These are phyloP conservation scores for Falcunculus frontatus DNA, from an alignment of 2,113 vertebrate genomes.

Conservation along the genomic window DNA sequence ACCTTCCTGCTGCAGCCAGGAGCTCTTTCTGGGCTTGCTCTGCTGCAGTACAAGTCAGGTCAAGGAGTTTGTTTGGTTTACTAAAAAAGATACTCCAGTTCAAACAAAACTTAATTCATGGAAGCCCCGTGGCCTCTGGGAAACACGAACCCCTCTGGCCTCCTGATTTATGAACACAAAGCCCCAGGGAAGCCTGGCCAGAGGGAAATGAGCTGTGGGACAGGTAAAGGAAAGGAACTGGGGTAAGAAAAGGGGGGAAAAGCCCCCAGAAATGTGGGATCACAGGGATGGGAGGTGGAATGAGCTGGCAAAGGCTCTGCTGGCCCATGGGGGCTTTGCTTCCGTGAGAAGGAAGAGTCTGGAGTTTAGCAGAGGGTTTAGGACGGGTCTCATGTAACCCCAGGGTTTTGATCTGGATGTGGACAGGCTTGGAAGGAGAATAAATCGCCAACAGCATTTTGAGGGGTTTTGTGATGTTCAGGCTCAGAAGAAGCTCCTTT, in stretches of 20 bases:
- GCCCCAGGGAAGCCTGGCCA: not conserved
- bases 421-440: no score
- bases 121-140: conserved; percentile 33
- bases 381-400: not conserved
- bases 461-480: not conserved
- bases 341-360: not conserved
- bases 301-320: not conserved
- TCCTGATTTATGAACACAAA: conserved; percentile 21
- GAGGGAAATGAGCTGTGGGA: not conserved
- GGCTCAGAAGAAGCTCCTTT: not conserved
- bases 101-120: conserved; percentile 40
- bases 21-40: not conserved
- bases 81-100: conserved; percentile 20
- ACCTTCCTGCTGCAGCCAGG: not conserved
- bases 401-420: not conserved
- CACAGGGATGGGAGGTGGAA: not conserved
- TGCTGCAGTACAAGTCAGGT: not conserved
- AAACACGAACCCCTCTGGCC: conserved; percentile 17
- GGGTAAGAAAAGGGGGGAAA: not conserved
- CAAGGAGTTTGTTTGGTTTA: conserved; percentile 44
- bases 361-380: not conserved
- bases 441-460: fast-evolving
- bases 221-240: not conserved
- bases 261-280: not conserved
- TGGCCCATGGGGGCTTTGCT: not conserved